A percentile compares a stretch with the other conserved stretches of the same genome.
Conservation (phyloP, 2,113 vertebrate species). For the Abramis brama region DNA sequence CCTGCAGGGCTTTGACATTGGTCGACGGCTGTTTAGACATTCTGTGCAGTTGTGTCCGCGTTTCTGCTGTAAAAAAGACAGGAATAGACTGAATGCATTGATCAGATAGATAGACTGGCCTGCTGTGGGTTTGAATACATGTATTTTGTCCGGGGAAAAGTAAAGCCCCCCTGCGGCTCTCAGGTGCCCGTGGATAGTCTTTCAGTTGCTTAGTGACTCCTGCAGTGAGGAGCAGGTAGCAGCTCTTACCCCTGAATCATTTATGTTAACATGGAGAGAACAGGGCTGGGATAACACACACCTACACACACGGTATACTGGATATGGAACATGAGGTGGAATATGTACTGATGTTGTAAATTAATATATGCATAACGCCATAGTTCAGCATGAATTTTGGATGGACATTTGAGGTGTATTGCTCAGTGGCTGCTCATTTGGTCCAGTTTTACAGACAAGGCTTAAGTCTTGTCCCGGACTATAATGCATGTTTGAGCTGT, state of each 20-base stretch:
- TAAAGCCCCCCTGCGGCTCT: constrained; percentile 69
- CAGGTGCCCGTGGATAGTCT: constrained; percentile 79
- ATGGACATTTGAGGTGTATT: not conserved
- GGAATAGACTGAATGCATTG: constrained; percentile 62
- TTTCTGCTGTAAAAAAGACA: constrained; percentile 67
- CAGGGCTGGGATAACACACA: constrained; percentile 37
- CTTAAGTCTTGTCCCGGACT: no score
- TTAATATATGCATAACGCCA: not conserved
- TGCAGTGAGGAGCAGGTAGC: constrained; percentile 74
- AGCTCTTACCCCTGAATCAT: constrained; percentile 86
- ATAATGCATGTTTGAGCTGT: no score
- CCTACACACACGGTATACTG: not conserved
- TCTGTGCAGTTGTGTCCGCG: constrained; percentile 67
- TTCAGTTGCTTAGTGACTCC: constrained; percentile 88
- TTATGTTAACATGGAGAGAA: constrained; percentile 78
- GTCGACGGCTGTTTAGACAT: constrained; percentile 95
- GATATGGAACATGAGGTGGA: not conserved
- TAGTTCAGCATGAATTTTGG: not conserved
- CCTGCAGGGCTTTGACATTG: constrained; percentile 97
- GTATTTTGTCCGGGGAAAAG: constrained; percentile 37
- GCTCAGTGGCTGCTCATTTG: not conserved
- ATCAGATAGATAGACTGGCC: constrained; percentile 50
- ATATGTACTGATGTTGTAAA: not conserved
- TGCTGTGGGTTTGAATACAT: constrained; percentile 27
- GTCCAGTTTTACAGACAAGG: no score